Conservation (phyloP, 2,888 invertebrate species). For the Lepas anatifera region DNA sequence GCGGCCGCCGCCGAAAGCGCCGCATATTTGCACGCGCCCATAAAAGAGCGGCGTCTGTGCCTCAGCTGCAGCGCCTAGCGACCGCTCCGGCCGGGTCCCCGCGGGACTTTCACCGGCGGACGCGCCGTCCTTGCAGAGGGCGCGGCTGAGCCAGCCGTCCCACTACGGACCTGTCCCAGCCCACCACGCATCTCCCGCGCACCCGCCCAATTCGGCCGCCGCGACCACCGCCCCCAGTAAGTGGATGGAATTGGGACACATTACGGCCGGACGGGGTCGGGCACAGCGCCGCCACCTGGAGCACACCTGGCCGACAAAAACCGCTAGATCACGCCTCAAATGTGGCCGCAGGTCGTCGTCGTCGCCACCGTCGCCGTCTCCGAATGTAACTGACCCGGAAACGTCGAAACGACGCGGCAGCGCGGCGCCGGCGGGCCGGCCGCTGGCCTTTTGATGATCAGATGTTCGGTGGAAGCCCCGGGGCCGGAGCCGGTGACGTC, state of each 20-base stretch:
- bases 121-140: background rate
- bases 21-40: background rate
- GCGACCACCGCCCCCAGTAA: background rate
- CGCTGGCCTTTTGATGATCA: background rate
- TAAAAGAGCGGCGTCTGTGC: background rate
- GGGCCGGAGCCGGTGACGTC: background rate
- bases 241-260: slow-evolving; percentile 10
- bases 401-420: background rate
- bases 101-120: background rate
- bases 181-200: too few species aligned
- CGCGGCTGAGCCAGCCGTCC: background rate
- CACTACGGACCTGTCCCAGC: too few species aligned
- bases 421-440: background rate
- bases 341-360: background rate
- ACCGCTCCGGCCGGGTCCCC: background rate
- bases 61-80: background rate
- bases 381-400: background rate
- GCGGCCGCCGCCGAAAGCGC: too few species aligned
- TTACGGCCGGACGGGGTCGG: background rate
- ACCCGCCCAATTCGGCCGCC: too few species aligned
- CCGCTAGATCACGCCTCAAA: background rate
- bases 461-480: background rate
- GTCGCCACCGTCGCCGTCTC: background rate
- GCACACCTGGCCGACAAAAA: background rate
- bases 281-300: background rate